phyloP scores from a whole-genome alignment of 2,888 invertebrate genomes.

The Ashinkailepas kermadecensis region DNA sequence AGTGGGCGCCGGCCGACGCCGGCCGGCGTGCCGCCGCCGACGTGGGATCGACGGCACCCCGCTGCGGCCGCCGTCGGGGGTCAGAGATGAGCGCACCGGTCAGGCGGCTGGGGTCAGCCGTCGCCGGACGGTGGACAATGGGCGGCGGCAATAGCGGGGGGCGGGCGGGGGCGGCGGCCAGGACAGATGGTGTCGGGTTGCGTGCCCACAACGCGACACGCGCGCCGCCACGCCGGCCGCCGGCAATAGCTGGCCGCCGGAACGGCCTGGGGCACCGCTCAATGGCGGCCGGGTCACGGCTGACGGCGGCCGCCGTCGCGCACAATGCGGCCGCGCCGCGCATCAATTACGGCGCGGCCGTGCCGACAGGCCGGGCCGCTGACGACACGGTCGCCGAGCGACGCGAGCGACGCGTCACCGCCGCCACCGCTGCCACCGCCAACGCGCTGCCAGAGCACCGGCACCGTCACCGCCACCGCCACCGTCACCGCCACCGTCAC shows the following conservation, averaged over 20 bases:
- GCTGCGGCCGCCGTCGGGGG: background rate
- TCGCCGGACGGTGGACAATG: background rate
- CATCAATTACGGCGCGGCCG: background rate
- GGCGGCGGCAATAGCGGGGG: background rate
- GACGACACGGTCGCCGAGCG: background rate
- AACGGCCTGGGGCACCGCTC: background rate
- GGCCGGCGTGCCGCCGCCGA: background rate
- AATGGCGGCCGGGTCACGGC: background rate
- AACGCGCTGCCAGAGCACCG: no score
- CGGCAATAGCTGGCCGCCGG: background rate
- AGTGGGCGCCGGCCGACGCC: no score
- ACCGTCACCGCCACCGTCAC: no score
- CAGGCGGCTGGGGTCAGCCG: background rate
- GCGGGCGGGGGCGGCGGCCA: background rate
- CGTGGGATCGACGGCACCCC: background rate
- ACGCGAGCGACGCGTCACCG: background rate
- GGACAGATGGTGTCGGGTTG: conserved; percentile 8
- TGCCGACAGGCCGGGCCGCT: background rate
- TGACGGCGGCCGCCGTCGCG: background rate
- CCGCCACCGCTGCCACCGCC: background rate
- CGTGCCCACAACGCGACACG: background rate
- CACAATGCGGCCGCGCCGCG: background rate
- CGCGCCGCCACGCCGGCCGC: background rate
- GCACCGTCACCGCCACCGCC: no score
- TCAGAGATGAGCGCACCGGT: background rate